Evolutionary conservation across 2,797 vertebrate species (phyloP), one percentile per base, ranked within the genome.

Genomic region (Mionectes olivaceus): DNA sequence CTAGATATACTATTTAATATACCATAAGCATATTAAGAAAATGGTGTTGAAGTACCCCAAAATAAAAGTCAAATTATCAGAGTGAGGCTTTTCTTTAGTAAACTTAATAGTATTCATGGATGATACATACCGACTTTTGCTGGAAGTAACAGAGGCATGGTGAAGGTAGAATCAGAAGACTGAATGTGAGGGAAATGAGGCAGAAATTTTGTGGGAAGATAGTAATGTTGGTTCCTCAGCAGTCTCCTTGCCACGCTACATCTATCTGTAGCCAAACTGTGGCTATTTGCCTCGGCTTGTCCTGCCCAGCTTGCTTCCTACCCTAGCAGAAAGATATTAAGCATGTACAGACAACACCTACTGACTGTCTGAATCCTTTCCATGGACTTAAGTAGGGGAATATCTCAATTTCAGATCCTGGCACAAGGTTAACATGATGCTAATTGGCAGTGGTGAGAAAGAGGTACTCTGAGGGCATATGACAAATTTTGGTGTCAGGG

Each of bases 261-360:
- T 71, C 39, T 43, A 32, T 55, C 49, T 52, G 22, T 46, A n/a
- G 44, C 32, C 46, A 55, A 52, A 35, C 24, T 35, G 68, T 10
- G 46, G 11, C 12, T 35, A 35, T 33, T 82, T 37, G 24, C 57
- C 39, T 56, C 0, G 0, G 19, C 50, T 83, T 5, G 3, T 16
- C 37, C 22, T 33, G 11, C 28, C 28, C 43, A 68, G 10, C 43
- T 73, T 68, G 37, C 60, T 61, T 78, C 56, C 50, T 57, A 12
- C 18, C 22, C 22, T 68, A 28, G 71, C 9, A 49, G 74, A 82
- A 78, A 0, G 1, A 23, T 19, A 28, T 21, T 64, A 47, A 60
- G 15, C 11, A 13, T 35, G 24, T 18, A 37, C 22, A 83, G 50
- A 53, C 41, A 79, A 37, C 41, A 56, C 10, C 53, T 64, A 16